Conservation (phyloP, 2,113 vertebrate species). For the Anser brachyrhynchus region DNA sequence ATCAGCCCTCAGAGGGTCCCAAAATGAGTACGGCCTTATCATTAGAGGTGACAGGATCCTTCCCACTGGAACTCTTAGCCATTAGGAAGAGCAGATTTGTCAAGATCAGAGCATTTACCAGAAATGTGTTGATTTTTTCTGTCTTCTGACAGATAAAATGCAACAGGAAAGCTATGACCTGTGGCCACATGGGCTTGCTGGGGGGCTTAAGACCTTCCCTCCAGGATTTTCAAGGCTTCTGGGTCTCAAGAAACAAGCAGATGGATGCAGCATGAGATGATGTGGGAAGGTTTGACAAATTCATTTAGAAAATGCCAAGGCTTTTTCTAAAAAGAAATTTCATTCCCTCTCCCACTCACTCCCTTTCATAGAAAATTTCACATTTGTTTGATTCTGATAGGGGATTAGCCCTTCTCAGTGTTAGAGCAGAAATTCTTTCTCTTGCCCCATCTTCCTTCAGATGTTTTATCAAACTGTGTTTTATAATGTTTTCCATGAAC, state of each 20-base stretch:
- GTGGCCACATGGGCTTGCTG: background rate
- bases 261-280: background rate
- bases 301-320: background rate
- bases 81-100: background rate
- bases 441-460: background rate
- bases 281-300: background rate
- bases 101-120: background rate
- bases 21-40: background rate
- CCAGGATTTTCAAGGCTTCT: background rate
- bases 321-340: background rate
- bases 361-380: background rate
- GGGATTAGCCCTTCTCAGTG: background rate
- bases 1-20: rapidly evolving
- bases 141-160: background rate
- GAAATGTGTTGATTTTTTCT: background rate
- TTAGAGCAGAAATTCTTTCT: background rate
- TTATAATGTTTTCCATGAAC: background rate
- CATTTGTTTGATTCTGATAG: background rate
- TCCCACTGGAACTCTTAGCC: background rate
- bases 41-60: background rate
- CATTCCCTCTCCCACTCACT: background rate
- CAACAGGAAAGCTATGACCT: background rate
- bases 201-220: background rate
- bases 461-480: background rate
- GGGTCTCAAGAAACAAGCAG: background rate